A percentile compares a stretch with the other conserved stretches of the same genome.
Conservation (phyloP, 2,888 invertebrate genomes). For the Electrophaes corylata region DNA sequence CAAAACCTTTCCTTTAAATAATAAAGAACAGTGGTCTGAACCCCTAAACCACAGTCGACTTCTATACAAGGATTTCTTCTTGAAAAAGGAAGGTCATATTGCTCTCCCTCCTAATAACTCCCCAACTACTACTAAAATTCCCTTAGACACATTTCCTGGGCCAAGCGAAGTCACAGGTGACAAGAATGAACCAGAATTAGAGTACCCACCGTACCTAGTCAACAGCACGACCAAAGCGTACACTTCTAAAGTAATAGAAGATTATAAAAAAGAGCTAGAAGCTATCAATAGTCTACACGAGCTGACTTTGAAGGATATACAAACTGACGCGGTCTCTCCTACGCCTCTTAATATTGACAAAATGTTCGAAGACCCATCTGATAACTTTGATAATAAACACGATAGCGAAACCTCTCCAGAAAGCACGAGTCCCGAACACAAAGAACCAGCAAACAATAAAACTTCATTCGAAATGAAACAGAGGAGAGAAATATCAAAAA, state of each 20-base stretch:
- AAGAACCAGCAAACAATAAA: constrained; percentile 44
- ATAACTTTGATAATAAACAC: constrained; percentile 51
- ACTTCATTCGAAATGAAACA: constrained; percentile 52
- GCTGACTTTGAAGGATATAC: constrained; percentile 77
- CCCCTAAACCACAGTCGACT: constrained; percentile 76
- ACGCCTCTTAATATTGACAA: constrained; percentile 74
- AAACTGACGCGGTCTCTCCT: constrained; percentile 72
- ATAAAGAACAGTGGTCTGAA: constrained; percentile 61
- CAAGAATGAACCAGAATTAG: constrained; percentile 52
- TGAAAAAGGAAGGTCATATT: constrained; percentile 71
- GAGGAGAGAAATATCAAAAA: constrained; percentile 67
- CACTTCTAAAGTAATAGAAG: constrained; percentile 81
- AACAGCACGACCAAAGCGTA: constrained; percentile 78
- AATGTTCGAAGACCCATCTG: constrained; percentile 69
- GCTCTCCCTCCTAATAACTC: constrained; percentile 71
- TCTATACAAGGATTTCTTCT: constrained; percentile 76
- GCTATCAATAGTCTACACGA: constrained; percentile 78
- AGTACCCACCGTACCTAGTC: constrained; percentile 74
- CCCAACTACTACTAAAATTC: constrained; percentile 58
- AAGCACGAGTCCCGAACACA: constrained; percentile 42
- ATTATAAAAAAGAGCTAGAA: constrained; percentile 79
- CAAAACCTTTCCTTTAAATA: constrained; percentile 55
- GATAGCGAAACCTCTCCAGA: constrained; percentile 47
- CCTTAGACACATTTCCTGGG: constrained; percentile 42
- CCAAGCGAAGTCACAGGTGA: constrained; percentile 46